Evolutionary conservation across 2,797 vertebrate genomes (phyloP), one percentile per base, ranked within the genome.

Genomic region (Thripadectes ignobilis): DNA sequence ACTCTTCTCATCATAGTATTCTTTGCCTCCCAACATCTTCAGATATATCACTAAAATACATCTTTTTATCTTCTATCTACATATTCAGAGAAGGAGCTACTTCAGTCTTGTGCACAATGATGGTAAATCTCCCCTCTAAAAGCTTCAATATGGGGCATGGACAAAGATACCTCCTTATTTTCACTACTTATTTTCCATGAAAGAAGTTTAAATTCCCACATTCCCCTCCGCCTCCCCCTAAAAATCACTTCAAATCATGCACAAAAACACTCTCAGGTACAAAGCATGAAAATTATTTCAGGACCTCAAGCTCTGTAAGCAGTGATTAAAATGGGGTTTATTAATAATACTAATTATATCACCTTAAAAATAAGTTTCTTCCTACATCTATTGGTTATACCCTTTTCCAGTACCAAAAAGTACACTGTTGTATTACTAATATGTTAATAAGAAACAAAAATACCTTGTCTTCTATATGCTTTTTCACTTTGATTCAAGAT

Each of bases 201-300:
- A 79, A 89, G 13, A 9, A 82, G 5, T 29, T 67, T 46, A 63
- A 62, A 62, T 78, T 69, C 21, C 4, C 52, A 18, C 10, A 8
- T 18, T 1, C 1, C 3, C 9, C n/a, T n/a, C n/a, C n/a, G n/a
- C n/a, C n/a, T n/a, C 2, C 4, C 2, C 5, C 13, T 3, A 32
- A 52, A 86, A 77, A 24, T 18, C 4, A 8, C 51, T 48, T 61
- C 21, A 86, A 91, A 55, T 5, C 4, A 55, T 0, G 0, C 13
- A 73, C 8, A 85, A 51, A 88, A 52, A 16, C 20, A 59, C 6
- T 14, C 23, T 20, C 11, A 75, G 81, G 24, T 21, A 46, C 23
- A 22, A 79, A 62, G 43, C 7, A 32, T 34, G 22, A 67, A 68
- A 87, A 81, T 39, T 32, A 75, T 65, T 82, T 32, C 46, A 68